Evolutionary conservation across 2,113 vertebrate genomes (phyloP).

Genomic region (Tricholaema leucomelas): DNA sequence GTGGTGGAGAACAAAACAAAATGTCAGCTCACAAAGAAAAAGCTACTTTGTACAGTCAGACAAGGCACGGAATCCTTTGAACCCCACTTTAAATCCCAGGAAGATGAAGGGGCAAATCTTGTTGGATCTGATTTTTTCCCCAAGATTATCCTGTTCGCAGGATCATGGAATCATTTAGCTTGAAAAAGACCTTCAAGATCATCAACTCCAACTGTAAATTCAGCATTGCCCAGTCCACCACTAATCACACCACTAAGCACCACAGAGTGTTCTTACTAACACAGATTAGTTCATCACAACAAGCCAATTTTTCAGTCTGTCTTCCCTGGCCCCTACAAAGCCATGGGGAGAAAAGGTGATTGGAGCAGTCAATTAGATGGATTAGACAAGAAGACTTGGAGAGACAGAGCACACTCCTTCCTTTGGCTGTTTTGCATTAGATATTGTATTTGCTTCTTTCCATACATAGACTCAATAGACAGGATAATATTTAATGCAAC

Average conservation of each 20-base stretch:
- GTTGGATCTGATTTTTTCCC: neutral
- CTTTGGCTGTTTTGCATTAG: neutral
- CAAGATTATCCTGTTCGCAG: neutral
- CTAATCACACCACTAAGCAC: neutral
- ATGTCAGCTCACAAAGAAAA: neutral
- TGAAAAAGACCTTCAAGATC: neutral
- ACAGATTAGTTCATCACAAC: neutral
- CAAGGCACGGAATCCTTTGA: rapidly evolving
- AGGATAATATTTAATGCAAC: neutral
- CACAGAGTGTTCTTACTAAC: neutral
- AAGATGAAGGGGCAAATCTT: neutral
- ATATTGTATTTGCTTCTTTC: neutral
- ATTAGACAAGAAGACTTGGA: neutral
- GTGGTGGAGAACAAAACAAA: neutral
- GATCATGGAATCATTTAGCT: neutral
- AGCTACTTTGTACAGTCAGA: rapidly evolving
- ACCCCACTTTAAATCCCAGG: neutral
- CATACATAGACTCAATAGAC: neutral
- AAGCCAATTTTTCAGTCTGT: neutral
- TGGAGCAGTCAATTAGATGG: neutral
- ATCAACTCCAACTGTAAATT: neutral
- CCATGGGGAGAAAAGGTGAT: neutral
- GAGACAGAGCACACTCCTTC: neutral
- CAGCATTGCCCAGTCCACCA: neutral
- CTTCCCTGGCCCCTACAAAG: neutral